Percentiles rank a stretch among this genome's conserved stretches.
Evolutionary conservation across 2,888 invertebrate genomes (phyloP).

Genomic region (Tetragnatha montana): DNA sequence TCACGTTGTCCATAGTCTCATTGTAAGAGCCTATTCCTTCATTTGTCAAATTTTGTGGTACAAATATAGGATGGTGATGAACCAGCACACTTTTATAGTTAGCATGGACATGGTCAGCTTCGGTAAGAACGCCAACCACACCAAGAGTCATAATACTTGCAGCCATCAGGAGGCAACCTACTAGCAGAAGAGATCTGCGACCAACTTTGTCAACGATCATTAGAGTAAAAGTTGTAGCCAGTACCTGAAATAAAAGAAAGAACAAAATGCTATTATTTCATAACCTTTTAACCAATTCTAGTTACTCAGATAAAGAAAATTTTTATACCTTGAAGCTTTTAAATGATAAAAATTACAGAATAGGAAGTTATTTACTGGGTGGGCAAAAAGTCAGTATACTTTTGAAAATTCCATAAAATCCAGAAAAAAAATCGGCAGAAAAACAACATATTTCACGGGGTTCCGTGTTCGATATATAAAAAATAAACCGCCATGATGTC

Average conservation of each 20-base stretch:
- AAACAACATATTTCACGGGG: no score
- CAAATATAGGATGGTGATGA: constrained; percentile 26
- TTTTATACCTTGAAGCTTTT: no score
- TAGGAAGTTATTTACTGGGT: no score
- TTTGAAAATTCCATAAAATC: no score
- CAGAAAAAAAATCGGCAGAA: no score
- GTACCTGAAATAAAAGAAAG: constrained; percentile 16
- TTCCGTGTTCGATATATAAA: no score
- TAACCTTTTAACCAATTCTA: no score
- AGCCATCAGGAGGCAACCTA: constrained; percentile 54
- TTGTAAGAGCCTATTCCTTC: background rate
- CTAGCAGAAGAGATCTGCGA: constrained; percentile 50
- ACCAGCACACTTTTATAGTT: background rate
- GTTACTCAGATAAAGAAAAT: no score
- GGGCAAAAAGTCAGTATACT: no score
- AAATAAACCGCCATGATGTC: no score
- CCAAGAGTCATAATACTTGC: constrained; percentile 49
- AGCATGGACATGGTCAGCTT: background rate
- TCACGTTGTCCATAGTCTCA: background rate
- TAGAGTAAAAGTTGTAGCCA: constrained; percentile 49
- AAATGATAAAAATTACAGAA: no score
- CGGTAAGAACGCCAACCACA: constrained; percentile 30
- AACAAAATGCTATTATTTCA: no score
- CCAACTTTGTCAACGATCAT: constrained; percentile 56
- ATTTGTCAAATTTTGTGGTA: background rate